Conservation (phyloP, 2,888 invertebrate genomes). For the Platerodrilus igneus region DNA sequence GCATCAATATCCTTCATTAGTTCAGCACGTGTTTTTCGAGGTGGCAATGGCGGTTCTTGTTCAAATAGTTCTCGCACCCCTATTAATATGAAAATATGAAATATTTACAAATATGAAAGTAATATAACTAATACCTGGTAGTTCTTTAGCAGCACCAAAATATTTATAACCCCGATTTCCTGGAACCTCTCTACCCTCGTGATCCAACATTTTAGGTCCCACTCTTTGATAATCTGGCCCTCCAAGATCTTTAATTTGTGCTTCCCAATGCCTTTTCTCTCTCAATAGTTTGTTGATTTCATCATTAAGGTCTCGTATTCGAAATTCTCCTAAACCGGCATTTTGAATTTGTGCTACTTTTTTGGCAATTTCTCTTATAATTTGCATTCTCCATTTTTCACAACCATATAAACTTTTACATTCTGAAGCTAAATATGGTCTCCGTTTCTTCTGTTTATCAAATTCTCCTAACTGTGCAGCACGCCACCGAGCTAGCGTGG, state of each 20-base stretch:
- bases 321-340: constrained; percentile 98
- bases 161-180: constrained; percentile 98
- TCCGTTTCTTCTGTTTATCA: constrained; percentile 74
- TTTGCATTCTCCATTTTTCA: constrained; percentile 95
- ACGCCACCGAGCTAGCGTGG: constrained; percentile 96
- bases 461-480: constrained; percentile 92
- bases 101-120: constrained; percentile 2
- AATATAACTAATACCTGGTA: constrained; percentile 65
- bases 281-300: constrained; percentile 97
- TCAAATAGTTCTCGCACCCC: constrained; percentile 96
- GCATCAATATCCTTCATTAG: constrained; percentile 98
- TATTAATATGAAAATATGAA: constrained; percentile 31
- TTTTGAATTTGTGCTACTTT: constrained; percentile 99
- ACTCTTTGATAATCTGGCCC: constrained; percentile 91
- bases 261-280: constrained; percentile 97
- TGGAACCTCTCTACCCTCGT: constrained; percentile 93
- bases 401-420: constrained; percentile 88
- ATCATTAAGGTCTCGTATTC: constrained; percentile 96
- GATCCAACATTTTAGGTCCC: constrained; percentile 90
- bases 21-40: constrained; percentile 89
- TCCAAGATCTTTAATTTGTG: constrained; percentile 89
- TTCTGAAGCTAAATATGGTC: constrained; percentile 93
- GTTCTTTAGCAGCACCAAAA: constrained; percentile 96
- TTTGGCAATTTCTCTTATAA: constrained; percentile 94
- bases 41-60: constrained; percentile 87